Evolutionary conservation across 2,888 invertebrate genomes (phyloP), one percentile per base, ranked within the genome.

Genomic region (Odontomyia ornata): DNA sequence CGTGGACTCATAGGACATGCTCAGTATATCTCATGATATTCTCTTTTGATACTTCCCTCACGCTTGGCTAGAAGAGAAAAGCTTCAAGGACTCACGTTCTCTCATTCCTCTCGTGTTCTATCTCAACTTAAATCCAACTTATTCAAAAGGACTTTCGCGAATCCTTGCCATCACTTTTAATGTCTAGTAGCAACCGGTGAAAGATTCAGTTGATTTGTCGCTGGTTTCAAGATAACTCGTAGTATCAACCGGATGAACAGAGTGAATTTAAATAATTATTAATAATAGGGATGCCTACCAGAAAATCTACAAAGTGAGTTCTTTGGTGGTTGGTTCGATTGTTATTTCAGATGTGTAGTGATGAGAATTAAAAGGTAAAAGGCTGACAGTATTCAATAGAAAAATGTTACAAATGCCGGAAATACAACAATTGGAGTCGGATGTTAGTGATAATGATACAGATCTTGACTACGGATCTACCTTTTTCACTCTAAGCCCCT

Each of bases 371-470:
- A n/a, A n/a, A n/a, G 4, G 52, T 62, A 15, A 7, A 3, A 62
- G 9, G 1, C 13, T 15, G 5, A 7, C 7, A 27, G 60, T 4
- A 27, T 62, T 18, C 25, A 2, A 27, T 23, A 62, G 3, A 13
- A 65, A 71, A 27, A 73, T 73, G 73, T 36, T 57, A 23, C 57
- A 73, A 2, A 15, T 60, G 1, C n/a, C 73, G 13, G 73, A 73
- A 23, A 4, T 36, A 21, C 43, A 23, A 1, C 13, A 23, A 73
- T 36, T 73, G 73, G 60, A 36, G 13, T 21, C n/a, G 11, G 23
- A 23, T 5, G 15, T 73, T 23, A 36, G 27, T 36, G 73, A 60
- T 11, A 69, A 25, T 25, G 69, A 46, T 25, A 47, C 69, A 11
- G 69, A 15, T 46, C 25, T 69, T 21, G 15, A 25, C 23, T 72